Base-by-base conservation (phyloP, 2,888 invertebrate genomes). In the Drosophila greeni region DNA sequence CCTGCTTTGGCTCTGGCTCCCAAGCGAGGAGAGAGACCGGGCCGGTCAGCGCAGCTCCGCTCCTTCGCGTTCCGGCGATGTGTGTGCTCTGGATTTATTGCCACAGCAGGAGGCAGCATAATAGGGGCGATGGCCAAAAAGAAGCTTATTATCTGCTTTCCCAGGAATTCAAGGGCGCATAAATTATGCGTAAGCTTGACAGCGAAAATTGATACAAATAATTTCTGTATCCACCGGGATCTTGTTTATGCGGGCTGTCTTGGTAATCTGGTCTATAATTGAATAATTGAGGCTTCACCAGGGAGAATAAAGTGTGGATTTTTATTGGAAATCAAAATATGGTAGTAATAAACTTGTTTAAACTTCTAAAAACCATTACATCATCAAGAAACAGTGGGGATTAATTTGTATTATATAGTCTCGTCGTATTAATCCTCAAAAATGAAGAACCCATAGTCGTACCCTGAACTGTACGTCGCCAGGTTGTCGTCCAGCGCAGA, bases 1-100 rank as follows among this genome's bases (percentile, higher is more conserved):
- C 53, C 51, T 64, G 64, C 51, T 29, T 23, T 49, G 64, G 62
- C 62, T 48, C 33, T 40, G 37, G 37, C 37, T 37, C 29, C 6
- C 8, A 11, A 26, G 40, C 67, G 65, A 72, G 8, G 23, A 23
- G 39, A 14, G 40, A 23, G 77, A 72, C 76, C 82, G 76, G 82
- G 75, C 83, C 65, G 73, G 73, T 59, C 72, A 82, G 67, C 82
- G 40, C 40, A n/a, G 40, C 40, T 23, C 23, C 24, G 42, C 42
- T 42, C n/a, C 42, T 62, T 29, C 20, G 14, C 26, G 23, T 40
- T 60, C 42, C 23, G n/a, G 60, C 60, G 52, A 31, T 43, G 48
- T 34, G 39, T 67, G 67, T 76, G 84, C 82, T 84, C 79, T 82
- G 84, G 84, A 79, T 79, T 79, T 84, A 84, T 79, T 70, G 75